Base-by-base conservation (phyloP, 2,113 vertebrate species). In the Pangasianodon gigas region DNA sequence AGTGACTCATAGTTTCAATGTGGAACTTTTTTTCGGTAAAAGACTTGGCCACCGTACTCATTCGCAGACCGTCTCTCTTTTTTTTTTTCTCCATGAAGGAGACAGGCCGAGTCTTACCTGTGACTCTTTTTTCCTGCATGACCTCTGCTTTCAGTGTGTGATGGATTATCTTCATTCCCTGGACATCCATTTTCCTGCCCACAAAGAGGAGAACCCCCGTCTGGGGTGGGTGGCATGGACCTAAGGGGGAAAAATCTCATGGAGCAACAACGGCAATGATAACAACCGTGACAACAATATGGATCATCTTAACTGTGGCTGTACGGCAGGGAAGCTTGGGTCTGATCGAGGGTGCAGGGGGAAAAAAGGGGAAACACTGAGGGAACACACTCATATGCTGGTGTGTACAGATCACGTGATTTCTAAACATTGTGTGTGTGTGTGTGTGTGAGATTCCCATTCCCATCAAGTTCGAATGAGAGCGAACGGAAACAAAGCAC, bases 171-270 rank as follows among this genome's bases (percentile, higher is more conserved):
- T 88, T 41, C 81, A 82, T 88, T 54, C 81, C 77, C 71, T 89
- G 90, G 88, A 89, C 94, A 93, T 94, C 83, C 87, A 92, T 94
- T 94, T 94, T 95, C 94, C 93, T 93, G 88, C 90, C 89, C 92
- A 93, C 94, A 93, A 93, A 94, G 94, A 94, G 91, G 90, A 86
- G 51, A 85, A 37, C 88, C 48, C 87, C 80, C 71, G 69, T 82
- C 91, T 85, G 85, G 91, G 89, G 87, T 92, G 86, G 89, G 91
- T 89, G 88, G 86, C 85, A 69, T 41, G 86, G 82, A 85, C 87
- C 82, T 85, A 74, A 80, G 89, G 91, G 90, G 90, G 84, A n/a
- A 56, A 46, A 89, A 89, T 84, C 74, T 90, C 88, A 85, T 77
- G 87, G 60, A 89, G 80, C 91, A 92, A 90, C 89, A 89, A 86